A percentile compares a stretch with the other conserved stretches of the same genome.
phyloP scores from a whole-genome alignment of 2,888 invertebrate species.

The Neelides folsomi region DNA sequence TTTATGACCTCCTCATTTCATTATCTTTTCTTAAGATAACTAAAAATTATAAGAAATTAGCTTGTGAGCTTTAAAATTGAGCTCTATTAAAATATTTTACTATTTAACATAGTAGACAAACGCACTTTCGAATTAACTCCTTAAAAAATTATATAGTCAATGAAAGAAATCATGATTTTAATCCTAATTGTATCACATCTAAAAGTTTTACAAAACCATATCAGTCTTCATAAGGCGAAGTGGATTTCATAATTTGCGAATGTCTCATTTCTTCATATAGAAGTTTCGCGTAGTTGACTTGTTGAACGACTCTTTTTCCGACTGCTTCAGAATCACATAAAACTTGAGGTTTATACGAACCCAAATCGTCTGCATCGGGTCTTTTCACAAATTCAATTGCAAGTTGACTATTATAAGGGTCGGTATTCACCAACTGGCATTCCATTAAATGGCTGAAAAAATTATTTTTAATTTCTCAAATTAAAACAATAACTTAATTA shows the following conservation, averaged over 20 bases:
- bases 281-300: conserved; percentile 78
- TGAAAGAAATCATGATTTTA: too few relatives aligned
- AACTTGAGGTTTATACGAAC: conserved; percentile 56
- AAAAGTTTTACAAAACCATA: conserved; percentile 10
- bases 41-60: too few relatives aligned
- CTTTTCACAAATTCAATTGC: conserved; percentile 54
- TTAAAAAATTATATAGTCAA: too few relatives aligned
- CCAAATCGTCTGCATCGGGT: conserved; percentile 42
- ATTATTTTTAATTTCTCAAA: conserved; percentile 5
- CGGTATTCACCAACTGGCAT: conserved; percentile 48
- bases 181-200: too few relatives aligned
- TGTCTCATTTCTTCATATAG: conserved; percentile 68
- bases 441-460: conserved; percentile 49
- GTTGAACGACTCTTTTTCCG: conserved; percentile 58
- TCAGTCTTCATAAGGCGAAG: conserved; percentile 17
- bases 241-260: conserved; percentile 40
- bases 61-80: too few relatives aligned
- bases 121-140: too few relatives aligned
- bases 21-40: too few relatives aligned
- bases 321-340: conserved; percentile 59
- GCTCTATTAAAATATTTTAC: too few relatives aligned
- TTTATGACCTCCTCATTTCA: too few relatives aligned
- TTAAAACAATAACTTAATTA: conserved; percentile 6
- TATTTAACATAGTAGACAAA: too few relatives aligned
- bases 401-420: conserved; percentile 39